These are phyloP conservation scores for Euura lappo DNA, from an alignment of 1,140 invertebrate species.

Conservation along the genomic window DNA sequence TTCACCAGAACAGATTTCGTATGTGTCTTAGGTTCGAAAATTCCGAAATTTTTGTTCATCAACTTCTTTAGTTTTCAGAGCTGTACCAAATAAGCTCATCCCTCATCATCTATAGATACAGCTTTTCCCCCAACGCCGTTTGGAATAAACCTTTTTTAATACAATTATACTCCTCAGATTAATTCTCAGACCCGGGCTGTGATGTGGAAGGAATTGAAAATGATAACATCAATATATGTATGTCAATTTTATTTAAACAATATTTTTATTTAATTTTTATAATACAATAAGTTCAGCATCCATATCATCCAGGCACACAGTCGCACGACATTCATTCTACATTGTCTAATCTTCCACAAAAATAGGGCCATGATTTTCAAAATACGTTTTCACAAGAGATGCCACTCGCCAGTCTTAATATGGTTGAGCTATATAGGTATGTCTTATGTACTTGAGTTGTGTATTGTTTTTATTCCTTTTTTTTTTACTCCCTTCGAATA, in stretches of 20 bases:
- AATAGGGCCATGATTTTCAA: conserved; percentile 47
- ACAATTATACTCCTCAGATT: no score
- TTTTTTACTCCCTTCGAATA: not conserved
- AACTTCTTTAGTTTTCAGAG: no score
- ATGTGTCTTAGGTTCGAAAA: no score
- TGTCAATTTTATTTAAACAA: conserved; percentile 59
- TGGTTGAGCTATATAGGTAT: conserved; percentile 33
- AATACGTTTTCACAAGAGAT: conserved; percentile 1
- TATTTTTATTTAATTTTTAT: conserved; percentile 50
- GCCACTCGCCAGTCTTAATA: conserved; percentile 43
- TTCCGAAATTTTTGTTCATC: no score
- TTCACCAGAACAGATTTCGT: no score
- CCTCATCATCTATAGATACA: no score
- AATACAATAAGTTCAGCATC: conserved; percentile 51
- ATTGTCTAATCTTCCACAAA: conserved; percentile 44
- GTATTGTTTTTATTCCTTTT: not conserved
- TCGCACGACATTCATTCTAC: conserved; percentile 34
- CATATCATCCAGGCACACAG: conserved; percentile 35
- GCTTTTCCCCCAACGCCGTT: no score
- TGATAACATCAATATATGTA: conserved; percentile 28
- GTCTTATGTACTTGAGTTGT: conserved; percentile 5
- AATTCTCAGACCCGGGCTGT: no score
- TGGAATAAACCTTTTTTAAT: no score
- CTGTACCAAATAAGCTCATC: no score
- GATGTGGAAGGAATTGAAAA: no score